Percentiles rank a stretch among this genome's conserved stretches.
Evolutionary conservation across 1,140 invertebrate genomes (phyloP).

Genomic region (Leptinotarsa undecemlineata): DNA sequence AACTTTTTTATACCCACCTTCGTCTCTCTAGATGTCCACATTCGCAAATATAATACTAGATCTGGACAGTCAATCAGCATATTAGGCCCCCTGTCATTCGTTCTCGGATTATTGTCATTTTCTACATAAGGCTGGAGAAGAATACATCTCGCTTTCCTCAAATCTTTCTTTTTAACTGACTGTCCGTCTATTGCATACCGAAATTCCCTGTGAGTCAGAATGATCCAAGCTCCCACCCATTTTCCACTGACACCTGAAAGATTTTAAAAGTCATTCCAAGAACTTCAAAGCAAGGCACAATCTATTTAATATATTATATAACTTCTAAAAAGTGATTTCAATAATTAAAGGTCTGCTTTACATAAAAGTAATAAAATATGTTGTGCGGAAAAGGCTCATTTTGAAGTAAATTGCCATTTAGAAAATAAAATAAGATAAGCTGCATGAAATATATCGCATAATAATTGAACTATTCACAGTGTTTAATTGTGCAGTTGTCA

Average conservation of each 20-base stretch:
- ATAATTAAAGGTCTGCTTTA: too few species aligned
- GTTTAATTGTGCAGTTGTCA: too few species aligned
- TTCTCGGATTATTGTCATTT: slow-evolving; percentile 56
- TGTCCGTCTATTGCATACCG: slow-evolving; percentile 65
- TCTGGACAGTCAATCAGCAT: slow-evolving; percentile 69
- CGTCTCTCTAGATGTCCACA: slow-evolving; percentile 66
- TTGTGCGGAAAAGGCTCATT: too few species aligned
- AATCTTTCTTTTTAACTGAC: slow-evolving; percentile 68
- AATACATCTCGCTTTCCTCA: slow-evolving; percentile 80
- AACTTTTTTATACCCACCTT: slow-evolving; percentile 54
- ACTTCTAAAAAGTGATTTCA: too few species aligned
- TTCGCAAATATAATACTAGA: slow-evolving; percentile 70
- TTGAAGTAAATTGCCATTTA: too few species aligned
- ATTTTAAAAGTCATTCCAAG: neutral
- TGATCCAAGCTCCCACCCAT: slow-evolving; percentile 79
- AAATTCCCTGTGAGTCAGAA: slow-evolving; percentile 72
- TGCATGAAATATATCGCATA: too few species aligned
- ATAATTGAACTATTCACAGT: too few species aligned
- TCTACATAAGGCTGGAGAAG: slow-evolving; percentile 63
- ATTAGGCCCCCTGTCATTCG: slow-evolving; percentile 64
- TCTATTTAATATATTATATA: too few species aligned
- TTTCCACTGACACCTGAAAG: slow-evolving; percentile 64
- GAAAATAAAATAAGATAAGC: too few species aligned
- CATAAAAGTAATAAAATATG: too few species aligned
- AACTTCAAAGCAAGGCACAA: too few species aligned